Evolutionary conservation across 1,140 invertebrate species (phyloP).

Genomic region (Thaumetopoea pityocampa): DNA sequence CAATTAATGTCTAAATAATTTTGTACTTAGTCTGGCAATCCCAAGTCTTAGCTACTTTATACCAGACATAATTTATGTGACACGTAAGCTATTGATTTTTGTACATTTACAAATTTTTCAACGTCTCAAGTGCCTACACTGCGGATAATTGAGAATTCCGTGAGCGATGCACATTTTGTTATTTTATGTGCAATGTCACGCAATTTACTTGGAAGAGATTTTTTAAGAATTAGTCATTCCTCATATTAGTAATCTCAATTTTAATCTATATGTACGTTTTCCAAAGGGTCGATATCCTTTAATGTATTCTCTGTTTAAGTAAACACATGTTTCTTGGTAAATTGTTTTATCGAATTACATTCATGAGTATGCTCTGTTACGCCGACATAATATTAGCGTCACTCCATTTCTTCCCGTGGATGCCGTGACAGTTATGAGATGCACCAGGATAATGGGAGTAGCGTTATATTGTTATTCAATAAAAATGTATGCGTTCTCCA

Average conservation of each 20-base stretch:
- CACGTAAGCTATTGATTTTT: conserved; percentile 64
- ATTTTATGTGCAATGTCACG: conserved; percentile 63
- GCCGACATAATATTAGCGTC: no score
- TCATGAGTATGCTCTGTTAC: neutral
- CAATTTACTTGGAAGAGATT: conserved; percentile 62
- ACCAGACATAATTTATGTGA: conserved; percentile 54
- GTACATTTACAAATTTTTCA: conserved; percentile 57
- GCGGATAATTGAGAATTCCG: conserved; percentile 53
- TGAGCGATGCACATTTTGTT: conserved; percentile 45
- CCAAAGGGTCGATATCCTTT: conserved; percentile 11
- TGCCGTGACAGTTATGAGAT: no score
- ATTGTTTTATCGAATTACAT: neutral
- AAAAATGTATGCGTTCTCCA: no score
- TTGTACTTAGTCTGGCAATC: neutral
- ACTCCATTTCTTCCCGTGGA: no score
- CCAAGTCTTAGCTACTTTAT: conserved; percentile 56
- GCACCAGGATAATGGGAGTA: no score
- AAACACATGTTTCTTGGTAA: no score
- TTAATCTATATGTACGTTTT: conserved; percentile 6
- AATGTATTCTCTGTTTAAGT: neutral
- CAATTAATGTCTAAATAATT: neutral
- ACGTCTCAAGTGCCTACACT: conserved; percentile 22
- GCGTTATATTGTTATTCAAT: no score
- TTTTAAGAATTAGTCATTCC: conserved; percentile 59
- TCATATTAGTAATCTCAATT: conserved; percentile 26